These are phyloP conservation scores for Channallabes apus DNA, from an alignment of 2,797 vertebrate genomes.

Conservation along the genomic window DNA sequence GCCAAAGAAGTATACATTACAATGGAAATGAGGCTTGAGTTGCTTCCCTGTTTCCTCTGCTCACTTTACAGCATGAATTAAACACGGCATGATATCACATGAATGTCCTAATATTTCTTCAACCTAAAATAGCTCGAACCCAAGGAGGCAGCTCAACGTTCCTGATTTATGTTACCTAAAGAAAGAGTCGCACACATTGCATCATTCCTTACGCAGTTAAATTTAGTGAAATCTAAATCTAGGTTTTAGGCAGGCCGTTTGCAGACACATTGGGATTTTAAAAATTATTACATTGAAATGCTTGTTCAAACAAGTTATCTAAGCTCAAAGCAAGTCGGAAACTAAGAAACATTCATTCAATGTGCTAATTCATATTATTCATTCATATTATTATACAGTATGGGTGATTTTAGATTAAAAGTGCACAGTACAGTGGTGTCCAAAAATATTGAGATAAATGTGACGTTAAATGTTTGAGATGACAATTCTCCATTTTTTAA, in stretches of 20 bases:
- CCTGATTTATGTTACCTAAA: not conserved
- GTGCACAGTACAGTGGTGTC: not conserved
- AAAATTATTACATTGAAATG: not conserved
- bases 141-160: not conserved
- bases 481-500: too few species aligned
- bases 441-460: too few species aligned
- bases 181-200: too few species aligned
- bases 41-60: slow-evolving; percentile 33
- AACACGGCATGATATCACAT: slow-evolving; percentile 52
- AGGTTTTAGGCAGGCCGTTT: not conserved
- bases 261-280: not conserved
- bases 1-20: slow-evolving; percentile 58
- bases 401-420: not conserved
- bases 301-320: slow-evolving; percentile 7
- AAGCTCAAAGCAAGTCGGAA: not conserved
- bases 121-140: not conserved
- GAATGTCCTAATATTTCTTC: slow-evolving; percentile 32
- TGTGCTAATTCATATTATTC: not conserved
- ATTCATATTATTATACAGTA: not conserved
- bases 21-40: slow-evolving; percentile 55
- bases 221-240: not conserved
- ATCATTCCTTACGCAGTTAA: too few species aligned
- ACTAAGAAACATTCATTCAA: not conserved
- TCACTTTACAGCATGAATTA: slow-evolving; percentile 66
- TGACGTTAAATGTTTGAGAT: too few species aligned